phyloP scores from a whole-genome alignment of 2,113 vertebrate species.

The Heptranchias perlo region DNA sequence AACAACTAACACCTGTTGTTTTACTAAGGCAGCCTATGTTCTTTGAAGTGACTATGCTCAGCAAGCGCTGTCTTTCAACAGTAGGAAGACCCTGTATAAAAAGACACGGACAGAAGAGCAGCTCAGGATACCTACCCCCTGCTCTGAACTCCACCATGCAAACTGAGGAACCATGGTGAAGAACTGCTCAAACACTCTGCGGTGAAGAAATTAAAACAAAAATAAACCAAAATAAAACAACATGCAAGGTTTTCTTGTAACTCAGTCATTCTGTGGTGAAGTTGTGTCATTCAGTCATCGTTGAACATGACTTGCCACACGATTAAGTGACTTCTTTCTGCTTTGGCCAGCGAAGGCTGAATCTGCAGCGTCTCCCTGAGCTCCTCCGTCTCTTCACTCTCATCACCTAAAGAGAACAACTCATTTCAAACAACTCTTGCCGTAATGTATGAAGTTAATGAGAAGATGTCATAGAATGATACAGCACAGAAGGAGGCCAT shows the following conservation, averaged over 20 bases:
- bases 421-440: background rate
- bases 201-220: slow-evolving; percentile 58
- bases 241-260: slow-evolving; percentile 57
- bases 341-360: slow-evolving; percentile 83
- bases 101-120: slow-evolving; percentile 43
- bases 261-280: slow-evolving; percentile 7
- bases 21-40: slow-evolving; percentile 64
- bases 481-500: background rate
- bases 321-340: slow-evolving; percentile 94
- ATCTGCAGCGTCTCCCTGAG: slow-evolving; percentile 74
- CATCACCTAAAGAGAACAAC: slow-evolving; percentile 67
- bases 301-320: slow-evolving; percentile 85
- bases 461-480: background rate
- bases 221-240: slow-evolving; percentile 55
- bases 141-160: slow-evolving; percentile 51
- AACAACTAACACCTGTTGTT: slow-evolving; percentile 54
- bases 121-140: slow-evolving; percentile 39
- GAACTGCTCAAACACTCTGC: slow-evolving; percentile 58
- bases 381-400: slow-evolving; percentile 74
- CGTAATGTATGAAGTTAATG: background rate
- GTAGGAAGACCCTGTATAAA: slow-evolving; percentile 51
- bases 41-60: slow-evolving; percentile 58
- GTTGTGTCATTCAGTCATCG: slow-evolving; percentile 59
- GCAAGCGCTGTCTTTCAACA: slow-evolving; percentile 51
- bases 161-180: slow-evolving; percentile 52